Evolutionary conservation across 1,140 invertebrate genomes (phyloP).

Genomic region (Arctopsyche grandis): DNA sequence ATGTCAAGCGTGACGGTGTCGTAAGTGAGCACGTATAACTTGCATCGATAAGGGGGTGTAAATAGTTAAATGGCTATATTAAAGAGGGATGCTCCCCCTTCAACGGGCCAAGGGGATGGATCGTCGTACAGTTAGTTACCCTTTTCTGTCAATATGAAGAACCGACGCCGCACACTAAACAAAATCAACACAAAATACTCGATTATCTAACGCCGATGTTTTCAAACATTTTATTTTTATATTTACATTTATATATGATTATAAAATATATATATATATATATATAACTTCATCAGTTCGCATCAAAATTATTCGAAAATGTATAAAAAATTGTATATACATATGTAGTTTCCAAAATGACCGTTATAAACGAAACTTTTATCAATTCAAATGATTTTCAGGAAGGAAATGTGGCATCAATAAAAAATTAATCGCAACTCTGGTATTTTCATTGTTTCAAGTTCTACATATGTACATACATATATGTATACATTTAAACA

Average conservation of each 20-base stretch:
- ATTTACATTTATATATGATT: background rate
- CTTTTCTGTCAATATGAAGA: conserved; percentile 31
- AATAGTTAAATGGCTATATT: conserved; percentile 39
- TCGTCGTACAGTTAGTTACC: background rate
- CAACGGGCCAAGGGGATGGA: conserved; percentile 2
- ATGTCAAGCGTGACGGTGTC: conserved; percentile 25
- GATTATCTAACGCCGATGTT: background rate
- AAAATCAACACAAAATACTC: conserved; percentile 1
- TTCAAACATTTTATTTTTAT: background rate
- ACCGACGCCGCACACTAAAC: conserved; percentile 10
- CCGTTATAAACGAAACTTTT: no score
- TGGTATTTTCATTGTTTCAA: no score
- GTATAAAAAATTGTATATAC: no score
- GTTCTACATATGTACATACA: no score
- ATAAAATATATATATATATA: no score
- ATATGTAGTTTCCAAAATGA: no score
- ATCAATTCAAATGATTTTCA: no score
- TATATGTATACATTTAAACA: no score
- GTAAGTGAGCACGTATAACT: background rate
- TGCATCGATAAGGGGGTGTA: conserved; percentile 24
- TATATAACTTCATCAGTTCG: background rate
- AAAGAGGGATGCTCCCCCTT: conserved; percentile 31
- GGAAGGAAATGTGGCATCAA: no score
- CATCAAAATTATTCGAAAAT: background rate
- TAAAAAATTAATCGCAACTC: no score